phyloP scores from a whole-genome alignment of 2,797 vertebrate genomes.

The Loris lydekkerianus region DNA sequence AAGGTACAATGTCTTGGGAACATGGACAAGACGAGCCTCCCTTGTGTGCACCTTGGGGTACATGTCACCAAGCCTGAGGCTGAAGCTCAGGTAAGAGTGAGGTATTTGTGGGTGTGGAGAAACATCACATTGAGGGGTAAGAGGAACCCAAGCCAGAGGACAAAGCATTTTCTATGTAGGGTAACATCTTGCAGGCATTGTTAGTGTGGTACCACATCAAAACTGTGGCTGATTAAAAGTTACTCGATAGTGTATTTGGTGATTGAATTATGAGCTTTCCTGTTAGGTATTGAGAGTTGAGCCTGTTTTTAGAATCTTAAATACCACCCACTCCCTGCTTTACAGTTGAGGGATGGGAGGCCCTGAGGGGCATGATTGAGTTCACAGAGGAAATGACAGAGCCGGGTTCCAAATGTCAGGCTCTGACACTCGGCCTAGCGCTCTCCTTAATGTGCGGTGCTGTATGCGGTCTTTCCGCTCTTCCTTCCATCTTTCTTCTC shows the following conservation, averaged over 20 bases:
- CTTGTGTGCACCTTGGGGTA: not conserved
- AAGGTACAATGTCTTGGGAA: not conserved
- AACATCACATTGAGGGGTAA: not conserved
- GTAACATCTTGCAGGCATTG: rapidly evolving
- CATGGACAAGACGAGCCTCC: no score
- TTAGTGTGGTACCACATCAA: not conserved
- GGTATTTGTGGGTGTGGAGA: not conserved
- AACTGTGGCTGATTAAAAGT: not conserved
- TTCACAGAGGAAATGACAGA: rapidly evolving
- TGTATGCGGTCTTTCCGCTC: not conserved
- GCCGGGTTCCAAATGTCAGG: rapidly evolving
- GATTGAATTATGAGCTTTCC: not conserved
- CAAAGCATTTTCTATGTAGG: not conserved
- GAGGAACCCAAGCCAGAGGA: not conserved
- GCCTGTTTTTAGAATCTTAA: not conserved
- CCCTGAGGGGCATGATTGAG: no score
- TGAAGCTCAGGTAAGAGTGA: not conserved
- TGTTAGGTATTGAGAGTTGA: not conserved
- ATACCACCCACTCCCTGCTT: not conserved
- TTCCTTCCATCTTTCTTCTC: not conserved
- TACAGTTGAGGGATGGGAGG: not conserved
- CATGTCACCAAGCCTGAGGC: not conserved
- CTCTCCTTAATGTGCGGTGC: not conserved
- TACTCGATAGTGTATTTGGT: not conserved
- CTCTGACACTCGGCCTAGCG: not conserved